These are phyloP conservation scores for Sebastes taczanowskii DNA, from an alignment of 2,797 vertebrate genomes.

Conservation along the genomic window DNA sequence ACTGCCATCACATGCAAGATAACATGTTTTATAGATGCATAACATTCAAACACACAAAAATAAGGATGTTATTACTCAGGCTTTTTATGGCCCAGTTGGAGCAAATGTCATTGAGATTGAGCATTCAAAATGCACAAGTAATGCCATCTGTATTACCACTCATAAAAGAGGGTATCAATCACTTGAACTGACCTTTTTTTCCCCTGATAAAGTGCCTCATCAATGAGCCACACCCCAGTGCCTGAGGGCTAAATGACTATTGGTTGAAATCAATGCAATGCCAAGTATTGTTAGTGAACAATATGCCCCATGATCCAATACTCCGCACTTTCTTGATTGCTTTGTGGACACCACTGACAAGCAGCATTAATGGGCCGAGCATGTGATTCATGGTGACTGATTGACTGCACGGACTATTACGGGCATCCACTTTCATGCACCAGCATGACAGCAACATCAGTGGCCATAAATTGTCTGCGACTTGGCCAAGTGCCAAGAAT, in stretches of 20 bases:
- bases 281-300: constrained; percentile 72
- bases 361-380: constrained; percentile 56
- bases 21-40: constrained; percentile 63
- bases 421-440: constrained; percentile 34
- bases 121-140: constrained; percentile 71
- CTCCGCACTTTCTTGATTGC: constrained; percentile 66
- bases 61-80: constrained; percentile 67
- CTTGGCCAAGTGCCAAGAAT: constrained; percentile 33
- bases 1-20: constrained; percentile 9
- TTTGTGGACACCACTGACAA: constrained; percentile 53
- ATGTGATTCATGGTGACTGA: constrained; percentile 59
- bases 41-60: constrained; percentile 69
- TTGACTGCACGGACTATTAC: constrained; percentile 22
- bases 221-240: constrained; percentile 62
- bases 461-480: constrained; percentile 33
- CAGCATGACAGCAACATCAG: constrained; percentile 25
- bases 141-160: constrained; percentile 65
- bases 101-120: constrained; percentile 76
- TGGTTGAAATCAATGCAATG: constrained; percentile 75
- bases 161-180: constrained; percentile 78
- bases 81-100: constrained; percentile 63
- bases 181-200: constrained; percentile 75
- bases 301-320: constrained; percentile 67
- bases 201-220: constrained; percentile 71
- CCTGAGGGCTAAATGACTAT: constrained; percentile 56